A percentile compares a stretch with the other conserved stretches of the same genome.
These are phyloP conservation scores for Mustela erminea DNA, from an alignment of 2,797 vertebrate genomes.

Conservation along the genomic window DNA sequence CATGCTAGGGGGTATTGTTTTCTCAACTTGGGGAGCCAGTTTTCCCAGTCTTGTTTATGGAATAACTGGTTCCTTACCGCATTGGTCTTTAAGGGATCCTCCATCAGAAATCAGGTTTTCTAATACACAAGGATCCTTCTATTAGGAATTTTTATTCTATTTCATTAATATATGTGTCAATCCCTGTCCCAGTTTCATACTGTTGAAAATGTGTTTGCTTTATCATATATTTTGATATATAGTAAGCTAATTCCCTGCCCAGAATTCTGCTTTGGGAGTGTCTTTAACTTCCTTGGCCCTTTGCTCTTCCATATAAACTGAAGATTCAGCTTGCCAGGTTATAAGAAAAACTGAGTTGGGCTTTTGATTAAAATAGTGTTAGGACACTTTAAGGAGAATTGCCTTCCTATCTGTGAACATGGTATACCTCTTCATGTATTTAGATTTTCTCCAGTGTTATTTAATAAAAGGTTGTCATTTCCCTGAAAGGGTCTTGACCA, in stretches of 20 bases:
- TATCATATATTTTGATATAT: neutral
- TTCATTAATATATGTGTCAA: neutral
- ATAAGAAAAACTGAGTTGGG: neutral
- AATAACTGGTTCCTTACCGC: neutral
- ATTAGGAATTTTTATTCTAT: neutral
- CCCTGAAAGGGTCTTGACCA: neutral
- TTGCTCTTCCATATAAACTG: neutral
- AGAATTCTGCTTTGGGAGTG: neutral
- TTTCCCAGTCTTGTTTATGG: neutral
- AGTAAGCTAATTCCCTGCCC: neutral
- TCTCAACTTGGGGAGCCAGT: neutral
- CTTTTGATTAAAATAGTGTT: neutral
- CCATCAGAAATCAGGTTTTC: neutral
- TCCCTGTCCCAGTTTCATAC: neutral
- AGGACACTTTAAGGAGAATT: neutral
- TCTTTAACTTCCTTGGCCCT: neutral
- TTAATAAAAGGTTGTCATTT: neutral
- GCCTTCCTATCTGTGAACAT: neutral
- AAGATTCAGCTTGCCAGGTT: slow-evolving; percentile 1
- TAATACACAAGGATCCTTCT: neutral
- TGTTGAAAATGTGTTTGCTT: neutral
- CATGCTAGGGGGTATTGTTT: neutral
- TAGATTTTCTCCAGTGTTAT: neutral
- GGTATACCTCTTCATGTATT: neutral
- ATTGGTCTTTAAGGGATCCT: neutral